phyloP scores from a whole-genome alignment of 2,888 invertebrate species.

The Meiosimyza platycephala region DNA sequence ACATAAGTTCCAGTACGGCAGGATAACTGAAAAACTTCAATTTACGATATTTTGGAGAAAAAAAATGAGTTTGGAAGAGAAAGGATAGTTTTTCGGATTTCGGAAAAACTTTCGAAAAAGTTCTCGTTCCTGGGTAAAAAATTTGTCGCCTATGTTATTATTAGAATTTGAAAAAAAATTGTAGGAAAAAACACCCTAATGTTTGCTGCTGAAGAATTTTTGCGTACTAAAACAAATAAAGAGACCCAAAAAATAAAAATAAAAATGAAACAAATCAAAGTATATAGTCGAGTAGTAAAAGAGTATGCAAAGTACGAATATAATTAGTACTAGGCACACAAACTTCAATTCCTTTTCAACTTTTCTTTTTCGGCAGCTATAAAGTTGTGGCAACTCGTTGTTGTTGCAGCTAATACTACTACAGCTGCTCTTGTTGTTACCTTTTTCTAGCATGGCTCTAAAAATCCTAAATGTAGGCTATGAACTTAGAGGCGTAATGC shows the following conservation, averaged over 20 bases:
- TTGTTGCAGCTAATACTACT: conserved; percentile 26
- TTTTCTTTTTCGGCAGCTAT: conserved; percentile 3
- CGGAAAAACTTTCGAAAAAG: too few relatives aligned
- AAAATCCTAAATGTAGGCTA: conserved; percentile 53
- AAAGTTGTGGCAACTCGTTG: conserved; percentile 35
- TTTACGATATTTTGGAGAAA: too few relatives aligned
- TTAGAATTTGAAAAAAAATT: too few relatives aligned
- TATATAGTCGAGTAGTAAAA: conserved; percentile 12
- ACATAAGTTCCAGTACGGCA: too few relatives aligned
- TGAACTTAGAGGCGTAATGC: conserved; percentile 32
- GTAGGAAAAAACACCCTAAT: too few relatives aligned
- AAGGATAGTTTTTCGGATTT: too few relatives aligned
- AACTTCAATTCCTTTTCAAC: conserved; percentile 23
- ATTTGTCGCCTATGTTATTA: too few relatives aligned
- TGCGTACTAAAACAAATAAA: conserved; percentile 15
- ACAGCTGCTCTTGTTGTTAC: conserved; percentile 1
- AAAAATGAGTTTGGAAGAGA: too few relatives aligned
- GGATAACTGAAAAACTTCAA: too few relatives aligned
- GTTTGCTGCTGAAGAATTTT: too few relatives aligned
- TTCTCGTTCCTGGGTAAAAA: too few relatives aligned
- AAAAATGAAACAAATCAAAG: conserved; percentile 41
- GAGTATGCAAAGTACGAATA: conserved; percentile 25
- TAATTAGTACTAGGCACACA: conserved; percentile 37
- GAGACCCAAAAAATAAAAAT: conserved; percentile 34
- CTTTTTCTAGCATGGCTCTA: conserved; percentile 38